Evolutionary conservation across 1,140 invertebrate genomes (phyloP).

Genomic region (Armadillidium nasatum): DNA sequence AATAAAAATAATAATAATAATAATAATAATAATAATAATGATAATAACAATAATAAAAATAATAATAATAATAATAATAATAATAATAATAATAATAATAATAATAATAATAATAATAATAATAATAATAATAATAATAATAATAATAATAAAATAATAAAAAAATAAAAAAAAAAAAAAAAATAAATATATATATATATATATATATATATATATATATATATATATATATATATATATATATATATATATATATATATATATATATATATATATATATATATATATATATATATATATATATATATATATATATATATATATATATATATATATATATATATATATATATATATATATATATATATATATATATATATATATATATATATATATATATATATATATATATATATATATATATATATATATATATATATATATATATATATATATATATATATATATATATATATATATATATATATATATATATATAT

Average conservation of each 20-base stretch:
- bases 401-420: constrained; percentile 24
- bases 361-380: background rate
- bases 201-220: background rate
- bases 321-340: constrained; percentile 18
- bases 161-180: too few relatives aligned
- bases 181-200: too few relatives aligned
- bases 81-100: too few relatives aligned
- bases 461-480: constrained; percentile 1
- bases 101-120: too few relatives aligned
- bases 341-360: constrained; percentile 12
- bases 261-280: constrained; percentile 12
- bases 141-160: too few relatives aligned
- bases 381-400: constrained; percentile 11
- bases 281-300: background rate
- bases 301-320: constrained; percentile 4
- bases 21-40: too few relatives aligned
- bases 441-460: background rate
- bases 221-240: constrained; percentile 24
- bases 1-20: too few relatives aligned
- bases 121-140: too few relatives aligned
- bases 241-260: constrained; percentile 26
- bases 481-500: constrained; percentile 12
- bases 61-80: too few relatives aligned
- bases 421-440: constrained; percentile 28
- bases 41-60: too few relatives aligned